These are phyloP conservation scores for Chymomyza procnemis DNA, from an alignment of 2,888 invertebrate species.

Conservation along the genomic window DNA sequence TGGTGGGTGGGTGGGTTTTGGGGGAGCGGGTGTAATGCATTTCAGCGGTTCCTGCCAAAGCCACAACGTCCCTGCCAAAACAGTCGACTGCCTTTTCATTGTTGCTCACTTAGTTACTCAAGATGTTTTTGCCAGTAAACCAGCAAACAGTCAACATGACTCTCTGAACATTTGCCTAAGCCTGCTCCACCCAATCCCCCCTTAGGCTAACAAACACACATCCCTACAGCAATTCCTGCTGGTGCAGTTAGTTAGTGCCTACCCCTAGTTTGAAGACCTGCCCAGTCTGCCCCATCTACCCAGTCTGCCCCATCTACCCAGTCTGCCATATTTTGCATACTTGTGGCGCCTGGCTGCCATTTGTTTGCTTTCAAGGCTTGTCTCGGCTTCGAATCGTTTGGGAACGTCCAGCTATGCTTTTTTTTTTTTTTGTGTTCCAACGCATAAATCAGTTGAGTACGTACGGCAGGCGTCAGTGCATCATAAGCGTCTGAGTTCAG, in stretches of 20 bases:
- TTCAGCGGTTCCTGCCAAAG: conserved; percentile 55
- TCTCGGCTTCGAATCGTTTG: neutral
- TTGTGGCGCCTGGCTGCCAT: conserved; percentile 34
- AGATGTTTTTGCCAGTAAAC: conserved; percentile 38
- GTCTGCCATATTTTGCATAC: conserved; percentile 58
- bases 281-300: too few relatives aligned
- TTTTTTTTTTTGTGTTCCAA: neutral
- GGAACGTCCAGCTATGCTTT: neutral
- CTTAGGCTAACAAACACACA: too few relatives aligned
- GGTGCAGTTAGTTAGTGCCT: neutral
- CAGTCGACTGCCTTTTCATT: conserved; percentile 6
- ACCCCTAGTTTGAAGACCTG: neutral
- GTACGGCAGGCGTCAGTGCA: neutral
- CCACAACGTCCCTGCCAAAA: conserved; percentile 11
- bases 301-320: too few relatives aligned
- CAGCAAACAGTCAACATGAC: conserved; percentile 12
- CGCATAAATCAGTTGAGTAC: conserved; percentile 48
- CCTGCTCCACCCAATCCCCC: neutral
- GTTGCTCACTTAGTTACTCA: conserved; percentile 23
- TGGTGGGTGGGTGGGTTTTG: too few relatives aligned
- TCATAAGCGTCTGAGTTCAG: neutral
- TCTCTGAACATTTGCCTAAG: conserved; percentile 2
- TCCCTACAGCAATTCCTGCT: too few relatives aligned
- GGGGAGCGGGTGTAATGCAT: too few relatives aligned
- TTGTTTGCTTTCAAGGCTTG: conserved; percentile 11